Evolutionary conservation across 53 echinoderm and acorn worm species (phyloP), one percentile per base, ranked within the genome.

Genomic region (Echinometra lucunter): DNA sequence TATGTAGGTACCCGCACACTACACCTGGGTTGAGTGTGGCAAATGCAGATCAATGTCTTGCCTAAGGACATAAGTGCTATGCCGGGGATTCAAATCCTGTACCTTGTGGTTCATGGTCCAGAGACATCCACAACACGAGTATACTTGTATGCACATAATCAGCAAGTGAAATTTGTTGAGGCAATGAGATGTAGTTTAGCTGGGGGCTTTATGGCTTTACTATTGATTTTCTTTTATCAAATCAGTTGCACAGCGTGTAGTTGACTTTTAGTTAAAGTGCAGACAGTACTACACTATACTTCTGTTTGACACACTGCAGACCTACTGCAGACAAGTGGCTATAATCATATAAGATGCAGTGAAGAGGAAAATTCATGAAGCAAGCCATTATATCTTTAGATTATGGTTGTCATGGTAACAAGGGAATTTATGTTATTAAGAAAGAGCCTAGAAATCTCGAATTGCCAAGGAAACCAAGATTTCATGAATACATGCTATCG

Each of bases 161-260:
- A n/a, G n/a, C n/a, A n/a, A n/a, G n/a, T n/a, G n/a, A n/a, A n/a
- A n/a, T n/a, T n/a, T 32, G 70, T 13, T 9, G 40, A 19, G 40
- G 75, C 75, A 75, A 75, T 37, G 75, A 75, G 37, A 75, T 75
- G 75, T 19, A 13, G 40, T 75, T 37, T 40, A 19, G 75, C 75
- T 38, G 19, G 35, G 11, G 75, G 75, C 75, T 75, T 75, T 75
- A 1, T 75, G 40, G 75, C 37, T 75, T 75, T 75, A 38, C 18
- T 75, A 75, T 75, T 75, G 75, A 75, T 75, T 75, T 75, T 75
- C 75, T 75, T 38, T 19, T 75, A 75, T 75, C 75, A 75, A 75
- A 75, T 75, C 75, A 75, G 75, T 75, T 6, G 40, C 37, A 75
- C 38, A 75, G 75, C 75, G 28, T 6, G 66, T 66, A 57, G 57